Conservation (phyloP, 2,797 vertebrate genomes). For the Eupleurogrammus muticus region DNA sequence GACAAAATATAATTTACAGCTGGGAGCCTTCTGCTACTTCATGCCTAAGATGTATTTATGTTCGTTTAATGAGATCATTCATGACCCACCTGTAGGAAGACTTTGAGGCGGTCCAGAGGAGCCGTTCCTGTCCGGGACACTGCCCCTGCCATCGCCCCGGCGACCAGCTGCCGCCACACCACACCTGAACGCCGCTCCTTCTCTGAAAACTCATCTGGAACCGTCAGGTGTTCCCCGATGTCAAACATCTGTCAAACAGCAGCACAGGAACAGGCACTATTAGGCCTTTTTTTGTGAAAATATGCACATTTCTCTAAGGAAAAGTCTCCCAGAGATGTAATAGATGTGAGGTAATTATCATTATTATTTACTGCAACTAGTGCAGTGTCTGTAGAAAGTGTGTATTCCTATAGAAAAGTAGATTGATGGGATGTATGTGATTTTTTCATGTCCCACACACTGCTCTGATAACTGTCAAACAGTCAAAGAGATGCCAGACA, state of each 20-base stretch:
- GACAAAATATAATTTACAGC: background rate
- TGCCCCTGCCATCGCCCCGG: slow-evolving; percentile 92
- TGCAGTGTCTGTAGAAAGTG: too few species aligned
- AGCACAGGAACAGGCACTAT: background rate
- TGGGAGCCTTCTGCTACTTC: background rate
- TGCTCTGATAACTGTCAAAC: too few species aligned
- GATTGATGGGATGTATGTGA: too few species aligned
- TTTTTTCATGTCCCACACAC: too few species aligned
- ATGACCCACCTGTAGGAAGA: slow-evolving; percentile 91
- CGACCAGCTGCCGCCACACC: slow-evolving; percentile 93
- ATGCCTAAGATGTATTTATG: too few species aligned
- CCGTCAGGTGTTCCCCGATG: slow-evolving; percentile 92
- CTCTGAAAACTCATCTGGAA: slow-evolving; percentile 95
- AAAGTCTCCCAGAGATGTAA: background rate
- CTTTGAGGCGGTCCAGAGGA: slow-evolving; percentile 93
- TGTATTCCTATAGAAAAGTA: too few species aligned
- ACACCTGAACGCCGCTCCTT: slow-evolving; percentile 89
- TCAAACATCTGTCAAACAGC: slow-evolving; percentile 89
- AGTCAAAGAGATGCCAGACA: too few species aligned
- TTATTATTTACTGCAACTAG: too few species aligned
- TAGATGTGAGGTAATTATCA: too few species aligned
- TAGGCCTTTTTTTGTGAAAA: background rate
- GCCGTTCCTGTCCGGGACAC: slow-evolving; percentile 95
- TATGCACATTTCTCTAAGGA: background rate
- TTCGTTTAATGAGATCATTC: background rate